Evolutionary conservation across 2,888 invertebrate species (phyloP).

Genomic region (Lucinisca nassula): DNA sequence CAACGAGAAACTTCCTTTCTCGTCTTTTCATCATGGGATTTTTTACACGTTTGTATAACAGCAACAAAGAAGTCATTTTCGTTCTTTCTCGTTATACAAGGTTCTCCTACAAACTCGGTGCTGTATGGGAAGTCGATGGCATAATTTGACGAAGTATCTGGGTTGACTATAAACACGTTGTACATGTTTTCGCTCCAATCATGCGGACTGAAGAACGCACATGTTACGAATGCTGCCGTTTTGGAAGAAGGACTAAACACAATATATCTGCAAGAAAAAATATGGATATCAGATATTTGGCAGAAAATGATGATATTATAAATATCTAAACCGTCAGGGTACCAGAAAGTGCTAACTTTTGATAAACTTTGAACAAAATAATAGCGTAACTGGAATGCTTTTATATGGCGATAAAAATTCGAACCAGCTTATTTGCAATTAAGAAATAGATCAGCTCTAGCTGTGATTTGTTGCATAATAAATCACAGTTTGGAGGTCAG

Average conservation of each 20-base stretch:
- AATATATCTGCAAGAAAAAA: slow-evolving; percentile 63
- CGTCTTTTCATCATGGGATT: slow-evolving; percentile 42
- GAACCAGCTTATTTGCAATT: too few relatives aligned
- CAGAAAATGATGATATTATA: too few relatives aligned
- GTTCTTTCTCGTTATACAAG: slow-evolving; percentile 64
- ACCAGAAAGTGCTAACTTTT: too few relatives aligned
- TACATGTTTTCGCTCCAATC: slow-evolving; percentile 79
- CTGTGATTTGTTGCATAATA: too few relatives aligned
- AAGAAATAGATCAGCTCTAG: too few relatives aligned
- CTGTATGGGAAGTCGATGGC: slow-evolving; percentile 72
- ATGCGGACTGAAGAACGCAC: slow-evolving; percentile 71
- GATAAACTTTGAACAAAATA: too few relatives aligned
- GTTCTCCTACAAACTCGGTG: slow-evolving; percentile 76
- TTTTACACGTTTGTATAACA: slow-evolving; percentile 73
- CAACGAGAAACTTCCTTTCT: slow-evolving; percentile 61
- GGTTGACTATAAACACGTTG: slow-evolving; percentile 70
- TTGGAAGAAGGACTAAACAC: slow-evolving; percentile 74
- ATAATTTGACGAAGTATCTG: slow-evolving; percentile 63
- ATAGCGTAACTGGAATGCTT: too few relatives aligned
- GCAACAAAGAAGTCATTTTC: slow-evolving; percentile 64
- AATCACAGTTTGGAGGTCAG: too few relatives aligned
- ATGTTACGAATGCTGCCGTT: slow-evolving; percentile 74
- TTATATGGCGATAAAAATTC: too few relatives aligned
- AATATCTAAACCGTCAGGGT: too few relatives aligned
- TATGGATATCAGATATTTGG: background rate